Evolutionary conservation across 2,113 vertebrate genomes (phyloP).

Genomic region (Fregata magnificens): DNA sequence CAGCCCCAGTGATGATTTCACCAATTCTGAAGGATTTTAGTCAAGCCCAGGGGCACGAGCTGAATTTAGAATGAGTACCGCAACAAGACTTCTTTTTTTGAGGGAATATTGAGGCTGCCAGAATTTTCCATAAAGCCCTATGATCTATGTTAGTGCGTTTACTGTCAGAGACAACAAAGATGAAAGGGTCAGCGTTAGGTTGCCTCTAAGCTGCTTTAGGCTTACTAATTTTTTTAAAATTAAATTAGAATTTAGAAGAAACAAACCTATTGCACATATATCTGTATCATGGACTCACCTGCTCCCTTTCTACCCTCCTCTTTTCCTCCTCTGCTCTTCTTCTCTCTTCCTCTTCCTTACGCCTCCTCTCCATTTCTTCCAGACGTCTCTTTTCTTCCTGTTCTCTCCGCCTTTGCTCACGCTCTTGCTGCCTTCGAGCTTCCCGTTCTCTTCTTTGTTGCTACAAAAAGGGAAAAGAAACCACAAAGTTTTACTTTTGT

Average conservation of each 20-base stretch:
- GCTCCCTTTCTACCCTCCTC: conserved; percentile 92
- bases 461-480: conserved; percentile 66
- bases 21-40: conserved; percentile 2
- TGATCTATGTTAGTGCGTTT: not conserved
- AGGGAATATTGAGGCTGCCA: conserved; percentile 30
- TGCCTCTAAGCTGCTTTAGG: conserved; percentile 3
- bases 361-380: conserved; percentile 92
- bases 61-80: conserved; percentile 2
- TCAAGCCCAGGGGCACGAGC: not conserved
- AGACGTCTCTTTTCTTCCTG: conserved; percentile 93
- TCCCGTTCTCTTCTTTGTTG: conserved; percentile 97
- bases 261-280: not conserved
- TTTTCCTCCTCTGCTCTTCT: conserved; percentile 94
- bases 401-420: conserved; percentile 93
- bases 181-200: not conserved
- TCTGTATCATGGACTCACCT: conserved; percentile 76
- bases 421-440: conserved; percentile 94
- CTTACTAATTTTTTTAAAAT: not conserved
- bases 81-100: not conserved
- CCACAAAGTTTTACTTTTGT: conserved; percentile 42
- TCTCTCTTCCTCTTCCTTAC: conserved; percentile 95
- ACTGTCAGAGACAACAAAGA: conserved; percentile 32
- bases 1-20: not conserved
- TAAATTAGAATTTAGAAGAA: not conserved
- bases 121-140: conserved; percentile 7